Percentiles rank a stretch among this genome's conserved stretches.
Evolutionary conservation across 1,140 invertebrate species (phyloP).

Genomic region (Nasonia vitripennis): DNA sequence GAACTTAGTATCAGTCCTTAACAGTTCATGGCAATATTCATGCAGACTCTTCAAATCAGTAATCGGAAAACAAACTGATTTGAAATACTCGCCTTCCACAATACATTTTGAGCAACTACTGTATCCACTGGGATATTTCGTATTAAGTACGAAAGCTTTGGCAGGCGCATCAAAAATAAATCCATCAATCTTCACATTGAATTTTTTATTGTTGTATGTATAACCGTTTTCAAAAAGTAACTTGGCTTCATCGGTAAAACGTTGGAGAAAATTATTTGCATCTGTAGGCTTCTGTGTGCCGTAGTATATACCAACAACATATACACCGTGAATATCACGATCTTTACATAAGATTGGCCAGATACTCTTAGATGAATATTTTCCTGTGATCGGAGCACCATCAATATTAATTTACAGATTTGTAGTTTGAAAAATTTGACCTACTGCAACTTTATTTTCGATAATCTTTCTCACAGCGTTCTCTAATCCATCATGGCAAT

Average conservation of each 20-base stretch:
- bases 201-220: conserved; percentile 33
- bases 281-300: conserved; percentile 32
- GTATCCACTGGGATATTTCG: conserved; percentile 66
- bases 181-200: conserved; percentile 37
- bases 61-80: conserved; percentile 56
- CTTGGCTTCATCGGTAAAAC: conserved; percentile 55
- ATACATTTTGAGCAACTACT: conserved; percentile 66
- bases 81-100: conserved; percentile 53
- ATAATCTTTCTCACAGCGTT: background rate
- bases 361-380: conserved; percentile 30
- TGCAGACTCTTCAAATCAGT: background rate
- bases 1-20: conserved; percentile 28
- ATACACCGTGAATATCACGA: conserved; percentile 45
- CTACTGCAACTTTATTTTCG: background rate
- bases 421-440: too few relatives aligned
- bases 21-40: background rate
- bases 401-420: too few relatives aligned
- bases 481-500: background rate
- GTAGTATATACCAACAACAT: conserved; percentile 52
- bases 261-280: conserved; percentile 49
- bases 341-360: conserved; percentile 61
- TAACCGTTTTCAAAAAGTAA: conserved; percentile 50
- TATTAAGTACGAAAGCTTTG: conserved; percentile 62
- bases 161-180: conserved; percentile 68
- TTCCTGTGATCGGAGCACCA: too few relatives aligned